Conservation (phyloP, 2,888 invertebrate genomes). For the Scrobipalpa atriplicella region DNA sequence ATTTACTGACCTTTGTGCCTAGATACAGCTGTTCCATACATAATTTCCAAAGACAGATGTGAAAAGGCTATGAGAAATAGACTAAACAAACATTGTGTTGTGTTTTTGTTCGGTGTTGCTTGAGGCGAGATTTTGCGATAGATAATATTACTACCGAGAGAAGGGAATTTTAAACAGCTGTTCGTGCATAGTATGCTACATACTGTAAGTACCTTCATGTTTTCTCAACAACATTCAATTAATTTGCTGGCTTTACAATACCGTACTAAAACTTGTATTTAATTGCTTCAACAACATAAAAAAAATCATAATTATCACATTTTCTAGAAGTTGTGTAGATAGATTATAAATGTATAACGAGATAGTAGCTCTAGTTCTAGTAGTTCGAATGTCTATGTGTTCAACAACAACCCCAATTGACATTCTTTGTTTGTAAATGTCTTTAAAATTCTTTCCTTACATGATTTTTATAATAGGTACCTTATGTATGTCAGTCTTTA, state of each 20-base stretch:
- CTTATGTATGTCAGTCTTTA: too few relatives aligned
- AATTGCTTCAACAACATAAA: background rate
- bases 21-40: slow-evolving; percentile 31
- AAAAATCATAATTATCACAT: too few relatives aligned
- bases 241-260: background rate
- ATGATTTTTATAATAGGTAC: too few relatives aligned
- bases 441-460: too few relatives aligned
- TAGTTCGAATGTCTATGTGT: too few relatives aligned
- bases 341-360: too few relatives aligned
- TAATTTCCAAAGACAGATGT: slow-evolving; percentile 38
- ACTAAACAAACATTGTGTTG: slow-evolving; percentile 64
- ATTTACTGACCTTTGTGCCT: slow-evolving; percentile 42
- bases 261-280: background rate
- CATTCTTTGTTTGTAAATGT: too few relatives aligned
- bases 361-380: too few relatives aligned
- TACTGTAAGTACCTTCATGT: slow-evolving; percentile 63
- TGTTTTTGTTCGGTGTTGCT: slow-evolving; percentile 64
- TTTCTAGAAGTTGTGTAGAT: too few relatives aligned
- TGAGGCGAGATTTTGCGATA: slow-evolving; percentile 45
- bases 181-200: slow-evolving; percentile 76
- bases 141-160: slow-evolving; percentile 45
- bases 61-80: slow-evolving; percentile 38
- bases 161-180: slow-evolving; percentile 64
- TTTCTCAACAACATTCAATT: background rate
- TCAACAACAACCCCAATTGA: too few relatives aligned